Percentiles rank a stretch among this genome's conserved stretches.
Evolutionary conservation across 2,888 invertebrate species (phyloP).

Genomic region (Parascotia fuliginaria): DNA sequence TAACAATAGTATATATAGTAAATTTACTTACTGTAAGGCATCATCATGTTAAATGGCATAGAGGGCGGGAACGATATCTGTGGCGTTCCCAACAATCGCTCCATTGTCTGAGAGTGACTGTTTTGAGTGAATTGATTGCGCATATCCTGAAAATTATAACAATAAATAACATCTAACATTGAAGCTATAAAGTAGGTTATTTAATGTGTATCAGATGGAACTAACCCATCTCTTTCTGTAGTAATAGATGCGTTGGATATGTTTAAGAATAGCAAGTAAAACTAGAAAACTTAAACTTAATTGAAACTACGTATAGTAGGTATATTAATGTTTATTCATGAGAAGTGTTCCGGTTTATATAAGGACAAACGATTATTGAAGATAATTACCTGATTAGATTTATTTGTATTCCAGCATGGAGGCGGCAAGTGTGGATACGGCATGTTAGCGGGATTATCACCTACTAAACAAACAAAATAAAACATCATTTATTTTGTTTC

Average conservation of each 20-base stretch:
- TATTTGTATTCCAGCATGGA: constrained; percentile 71
- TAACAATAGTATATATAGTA: too few species aligned
- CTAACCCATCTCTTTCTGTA: too few species aligned
- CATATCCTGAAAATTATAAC: constrained; percentile 62
- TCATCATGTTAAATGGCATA: constrained; percentile 80
- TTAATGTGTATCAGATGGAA: too few species aligned
- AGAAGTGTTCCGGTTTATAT: too few species aligned
- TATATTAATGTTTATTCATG: too few species aligned
- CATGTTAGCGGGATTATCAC: constrained; percentile 61
- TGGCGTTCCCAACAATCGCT: constrained; percentile 73
- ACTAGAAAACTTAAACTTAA: too few species aligned
- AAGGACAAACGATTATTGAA: too few species aligned
- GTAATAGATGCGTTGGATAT: too few species aligned
- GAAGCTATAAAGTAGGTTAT: too few species aligned
- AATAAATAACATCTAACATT: too few species aligned
- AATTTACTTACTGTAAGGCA: constrained; percentile 77
- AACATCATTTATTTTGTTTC: neutral
- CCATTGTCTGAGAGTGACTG: constrained; percentile 82
- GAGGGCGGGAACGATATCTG: constrained; percentile 74
- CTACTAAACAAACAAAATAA: constrained; percentile 46
- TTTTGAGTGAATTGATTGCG: constrained; percentile 82
- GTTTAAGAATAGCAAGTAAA: too few species aligned
- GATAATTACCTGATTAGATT: constrained; percentile 81
- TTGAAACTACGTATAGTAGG: too few species aligned
- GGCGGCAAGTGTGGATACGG: constrained; percentile 70